phyloP scores from a whole-genome alignment of 92 coral and sea anemone genomes.

The Palythoa heliodiscus region DNA sequence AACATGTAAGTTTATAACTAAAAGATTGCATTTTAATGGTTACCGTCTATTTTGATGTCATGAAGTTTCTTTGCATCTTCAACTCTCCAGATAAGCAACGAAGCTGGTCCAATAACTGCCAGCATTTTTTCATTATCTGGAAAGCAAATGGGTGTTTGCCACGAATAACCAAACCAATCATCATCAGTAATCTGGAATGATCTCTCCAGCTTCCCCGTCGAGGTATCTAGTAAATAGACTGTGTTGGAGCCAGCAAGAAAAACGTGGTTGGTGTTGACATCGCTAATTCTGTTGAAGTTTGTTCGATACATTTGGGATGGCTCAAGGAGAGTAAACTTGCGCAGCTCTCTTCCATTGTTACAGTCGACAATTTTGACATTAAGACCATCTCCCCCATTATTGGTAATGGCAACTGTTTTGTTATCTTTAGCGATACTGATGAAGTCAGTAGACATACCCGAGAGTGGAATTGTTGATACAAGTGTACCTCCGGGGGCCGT shows the following conservation, averaged over 20 bases:
- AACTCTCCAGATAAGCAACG: conserved; percentile 79
- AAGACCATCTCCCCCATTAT: conserved; percentile 67
- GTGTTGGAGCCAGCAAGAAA: conserved; percentile 82
- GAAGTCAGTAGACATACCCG: conserved; percentile 53
- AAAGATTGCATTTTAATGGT: not conserved
- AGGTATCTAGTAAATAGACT: conserved; percentile 76
- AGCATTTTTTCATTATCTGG: conserved; percentile 80
- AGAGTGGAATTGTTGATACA: conserved; percentile 80
- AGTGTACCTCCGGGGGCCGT: conserved; percentile 97
- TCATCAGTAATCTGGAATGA: conserved; percentile 75
- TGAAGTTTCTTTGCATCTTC: conserved; percentile 67
- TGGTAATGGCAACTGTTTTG: conserved; percentile 72
- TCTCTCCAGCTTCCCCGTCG: conserved; percentile 78
- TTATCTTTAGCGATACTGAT: conserved; percentile 87
- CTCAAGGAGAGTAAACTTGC: conserved; percentile 87
- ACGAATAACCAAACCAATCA: conserved; percentile 72
- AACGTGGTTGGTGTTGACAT: conserved; percentile 57
- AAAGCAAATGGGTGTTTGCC: conserved; percentile 71
- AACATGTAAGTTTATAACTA: not conserved
- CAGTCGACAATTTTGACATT: conserved; percentile 78
- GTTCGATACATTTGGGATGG: conserved; percentile 66
- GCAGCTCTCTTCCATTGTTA: conserved; percentile 71
- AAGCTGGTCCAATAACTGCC: conserved; percentile 74
- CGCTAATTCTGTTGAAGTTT: conserved; percentile 68
- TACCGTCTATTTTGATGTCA: conserved; percentile 70